Conservation (phyloP, 1,140 invertebrate genomes). For the Alviniconcha marisindica region DNA sequence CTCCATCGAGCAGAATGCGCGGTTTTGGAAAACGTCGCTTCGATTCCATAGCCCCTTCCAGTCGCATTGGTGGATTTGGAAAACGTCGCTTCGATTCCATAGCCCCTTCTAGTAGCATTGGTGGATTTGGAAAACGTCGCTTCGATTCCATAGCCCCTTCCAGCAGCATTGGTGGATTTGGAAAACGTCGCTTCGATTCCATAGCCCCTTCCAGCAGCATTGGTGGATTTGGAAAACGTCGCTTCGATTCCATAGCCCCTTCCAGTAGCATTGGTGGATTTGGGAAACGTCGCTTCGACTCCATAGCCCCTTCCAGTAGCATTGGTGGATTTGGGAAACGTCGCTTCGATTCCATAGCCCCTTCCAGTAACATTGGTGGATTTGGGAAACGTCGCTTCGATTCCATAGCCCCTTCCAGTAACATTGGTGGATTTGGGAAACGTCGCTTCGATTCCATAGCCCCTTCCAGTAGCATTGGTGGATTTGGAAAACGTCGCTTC, state of each 20-base stretch:
- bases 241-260: slow-evolving; percentile 6
- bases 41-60: slow-evolving; percentile 12
- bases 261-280: slow-evolving; percentile 17
- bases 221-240: slow-evolving; percentile 34
- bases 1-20: background rate
- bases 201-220: background rate
- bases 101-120: background rate
- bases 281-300: slow-evolving; percentile 32
- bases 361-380: slow-evolving; percentile 5
- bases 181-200: slow-evolving; percentile 17
- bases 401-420: slow-evolving; percentile 26
- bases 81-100: slow-evolving; percentile 30
- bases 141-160: background rate
- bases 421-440: slow-evolving; percentile 29
- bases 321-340: slow-evolving; percentile 30
- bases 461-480: background rate
- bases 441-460: slow-evolving; percentile 34
- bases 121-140: slow-evolving; percentile 24
- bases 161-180: slow-evolving; percentile 12
- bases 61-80: slow-evolving; percentile 20
- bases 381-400: slow-evolving; percentile 40
- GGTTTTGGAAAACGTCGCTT: slow-evolving; percentile 36
- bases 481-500: slow-evolving; percentile 15
- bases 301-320: slow-evolving; percentile 5
- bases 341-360: slow-evolving; percentile 26